phyloP scores from a whole-genome alignment of 2,888 invertebrate genomes.

The Periphyllus acericola region DNA sequence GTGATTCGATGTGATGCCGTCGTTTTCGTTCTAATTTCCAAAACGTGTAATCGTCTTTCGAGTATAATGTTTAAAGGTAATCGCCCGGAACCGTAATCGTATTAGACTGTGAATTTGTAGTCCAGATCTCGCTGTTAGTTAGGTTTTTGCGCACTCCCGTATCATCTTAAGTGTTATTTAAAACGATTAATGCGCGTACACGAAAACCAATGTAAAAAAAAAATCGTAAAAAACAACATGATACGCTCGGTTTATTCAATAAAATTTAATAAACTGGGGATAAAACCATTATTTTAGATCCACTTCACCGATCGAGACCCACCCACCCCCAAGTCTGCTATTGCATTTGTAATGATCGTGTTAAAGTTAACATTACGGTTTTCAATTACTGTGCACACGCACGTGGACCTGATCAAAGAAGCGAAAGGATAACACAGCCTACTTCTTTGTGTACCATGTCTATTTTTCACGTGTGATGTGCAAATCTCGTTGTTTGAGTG shows the following conservation, averaged over 20 bases:
- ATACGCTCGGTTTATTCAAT: neutral
- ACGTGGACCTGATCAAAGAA: neutral
- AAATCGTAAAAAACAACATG: neutral
- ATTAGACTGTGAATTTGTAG: neutral
- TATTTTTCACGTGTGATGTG: neutral
- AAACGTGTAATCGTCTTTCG: constrained; percentile 7
- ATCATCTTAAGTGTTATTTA: neutral
- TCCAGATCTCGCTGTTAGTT: neutral
- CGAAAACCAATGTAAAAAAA: neutral
- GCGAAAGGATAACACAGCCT: neutral
- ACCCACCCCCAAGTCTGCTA: neutral
- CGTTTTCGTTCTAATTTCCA: neutral
- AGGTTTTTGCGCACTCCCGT: neutral
- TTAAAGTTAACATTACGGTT: neutral
- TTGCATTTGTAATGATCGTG: neutral
- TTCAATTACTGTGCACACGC: neutral
- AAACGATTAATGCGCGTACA: neutral
- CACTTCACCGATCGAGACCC: neutral
- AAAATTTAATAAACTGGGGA: neutral
- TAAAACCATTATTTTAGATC: neutral
- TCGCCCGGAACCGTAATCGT: constrained; percentile 30
- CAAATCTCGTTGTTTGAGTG: neutral
- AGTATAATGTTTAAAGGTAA: neutral
- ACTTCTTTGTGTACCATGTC: neutral
- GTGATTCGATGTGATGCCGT: neutral